Conservation (phyloP, 2,888 invertebrate genomes). For the Acleris sparsana region DNA sequence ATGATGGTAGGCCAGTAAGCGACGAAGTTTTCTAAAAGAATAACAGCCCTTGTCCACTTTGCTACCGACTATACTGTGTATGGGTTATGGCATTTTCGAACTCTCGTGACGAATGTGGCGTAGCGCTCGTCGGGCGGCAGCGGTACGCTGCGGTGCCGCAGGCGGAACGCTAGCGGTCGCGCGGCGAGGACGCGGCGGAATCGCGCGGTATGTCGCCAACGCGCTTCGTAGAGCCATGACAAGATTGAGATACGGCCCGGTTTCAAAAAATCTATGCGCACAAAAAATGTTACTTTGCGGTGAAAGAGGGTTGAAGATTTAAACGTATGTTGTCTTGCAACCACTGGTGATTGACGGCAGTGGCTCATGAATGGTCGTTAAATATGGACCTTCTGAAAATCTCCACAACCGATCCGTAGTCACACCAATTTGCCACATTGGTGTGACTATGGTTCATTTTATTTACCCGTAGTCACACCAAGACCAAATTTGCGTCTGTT, state of each 20-base stretch:
- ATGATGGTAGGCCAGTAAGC: too few species aligned
- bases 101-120: constrained; percentile 38
- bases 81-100: constrained; percentile 1
- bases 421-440: too few species aligned
- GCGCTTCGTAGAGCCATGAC: constrained; percentile 16
- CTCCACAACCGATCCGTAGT: too few species aligned
- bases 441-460: too few species aligned
- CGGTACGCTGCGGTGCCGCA: constrained; percentile 67
- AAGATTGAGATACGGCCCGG: background rate
- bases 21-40: too few species aligned
- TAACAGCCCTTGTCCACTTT: too few species aligned
- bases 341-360: background rate
- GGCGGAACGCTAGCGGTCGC: constrained; percentile 53
- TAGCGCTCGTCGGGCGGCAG: constrained; percentile 49
- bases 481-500: too few species aligned
- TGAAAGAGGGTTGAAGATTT: background rate
- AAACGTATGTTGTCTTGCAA: background rate
- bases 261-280: background rate
- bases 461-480: too few species aligned
- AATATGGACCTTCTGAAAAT: too few species aligned
- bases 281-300: background rate
- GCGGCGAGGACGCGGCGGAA: constrained; percentile 43
- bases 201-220: constrained; percentile 38
- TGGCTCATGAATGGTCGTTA: too few species aligned
- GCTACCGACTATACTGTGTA: background rate